Evolutionary conservation across 2,888 invertebrate species (phyloP).

Genomic region (Troides helena): DNA sequence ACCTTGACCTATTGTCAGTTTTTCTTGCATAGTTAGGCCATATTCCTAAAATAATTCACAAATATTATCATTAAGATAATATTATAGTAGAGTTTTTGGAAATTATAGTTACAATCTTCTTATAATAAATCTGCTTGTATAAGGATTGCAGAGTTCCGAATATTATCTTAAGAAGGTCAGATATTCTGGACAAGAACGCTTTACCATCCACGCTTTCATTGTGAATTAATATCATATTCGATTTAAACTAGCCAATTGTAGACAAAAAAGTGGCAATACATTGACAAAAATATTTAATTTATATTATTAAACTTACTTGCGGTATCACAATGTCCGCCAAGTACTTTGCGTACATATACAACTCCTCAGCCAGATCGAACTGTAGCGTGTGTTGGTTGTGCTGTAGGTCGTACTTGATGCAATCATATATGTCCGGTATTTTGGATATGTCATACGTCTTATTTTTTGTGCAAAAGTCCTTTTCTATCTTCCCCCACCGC

Average conservation of each 20-base stretch:
- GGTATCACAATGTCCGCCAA: constrained; percentile 99
- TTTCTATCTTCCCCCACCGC: constrained; percentile 98
- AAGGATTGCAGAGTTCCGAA: too few species aligned
- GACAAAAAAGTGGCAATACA: too few species aligned
- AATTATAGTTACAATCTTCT: too few species aligned
- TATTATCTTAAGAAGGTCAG: too few species aligned
- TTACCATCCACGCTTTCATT: too few species aligned
- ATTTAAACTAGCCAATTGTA: too few species aligned
- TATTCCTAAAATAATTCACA: constrained; percentile 85
- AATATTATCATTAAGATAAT: not conserved
- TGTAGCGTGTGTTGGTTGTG: constrained; percentile 98
- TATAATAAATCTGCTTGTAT: too few species aligned
- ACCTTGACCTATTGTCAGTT: constrained; percentile 97
- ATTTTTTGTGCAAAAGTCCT: constrained; percentile 97
- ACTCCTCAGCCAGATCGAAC: constrained; percentile 94
- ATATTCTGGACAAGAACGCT: too few species aligned
- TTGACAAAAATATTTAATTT: constrained; percentile 47
- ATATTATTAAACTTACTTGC: constrained; percentile 81
- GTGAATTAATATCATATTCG: too few species aligned
- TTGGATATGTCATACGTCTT: constrained; percentile 98
- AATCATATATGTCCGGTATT: constrained; percentile 99
- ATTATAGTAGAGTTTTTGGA: too few species aligned
- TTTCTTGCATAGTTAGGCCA: constrained; percentile 96
- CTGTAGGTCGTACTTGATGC: constrained; percentile 98
- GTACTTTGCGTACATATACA: constrained; percentile 97